phyloP scores from a whole-genome alignment of 2,797 vertebrate species.

The Lophotriccus pileatus region DNA sequence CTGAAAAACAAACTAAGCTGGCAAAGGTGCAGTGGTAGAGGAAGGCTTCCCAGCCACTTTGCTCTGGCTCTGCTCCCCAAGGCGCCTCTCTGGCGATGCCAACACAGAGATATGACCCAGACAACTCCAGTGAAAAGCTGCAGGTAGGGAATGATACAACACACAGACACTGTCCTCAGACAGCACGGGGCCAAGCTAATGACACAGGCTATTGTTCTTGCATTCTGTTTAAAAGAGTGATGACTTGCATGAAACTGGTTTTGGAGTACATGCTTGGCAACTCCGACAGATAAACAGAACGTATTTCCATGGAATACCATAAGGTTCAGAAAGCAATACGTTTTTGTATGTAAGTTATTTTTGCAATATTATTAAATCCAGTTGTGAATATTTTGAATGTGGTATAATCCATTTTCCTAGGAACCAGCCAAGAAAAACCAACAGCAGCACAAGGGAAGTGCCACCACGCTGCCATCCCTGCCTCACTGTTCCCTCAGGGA shows the following conservation, averaged over 20 bases:
- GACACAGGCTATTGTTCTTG: not conserved
- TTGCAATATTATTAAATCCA: constrained; percentile 40
- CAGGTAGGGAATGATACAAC: not conserved
- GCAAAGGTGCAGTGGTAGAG: not conserved
- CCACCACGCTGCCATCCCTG: not conserved
- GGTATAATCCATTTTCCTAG: constrained; percentile 60
- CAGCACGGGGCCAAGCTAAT: not conserved
- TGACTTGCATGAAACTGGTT: not conserved
- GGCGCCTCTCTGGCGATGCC: not conserved
- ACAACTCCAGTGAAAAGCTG: not conserved
- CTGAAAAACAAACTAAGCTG: not conserved
- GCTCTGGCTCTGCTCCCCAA: not conserved
- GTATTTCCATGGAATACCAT: not conserved
- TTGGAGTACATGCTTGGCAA: not conserved
- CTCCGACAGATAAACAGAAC: not conserved
- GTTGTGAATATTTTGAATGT: constrained; percentile 17
- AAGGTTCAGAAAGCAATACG: not conserved
- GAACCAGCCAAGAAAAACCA: constrained; percentile 40
- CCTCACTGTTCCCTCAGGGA: not conserved
- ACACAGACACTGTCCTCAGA: not conserved
- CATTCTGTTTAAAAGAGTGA: not conserved
- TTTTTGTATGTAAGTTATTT: not conserved
- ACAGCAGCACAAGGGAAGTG: not conserved
- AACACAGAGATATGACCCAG: not conserved
- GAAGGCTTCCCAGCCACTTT: not conserved